Conservation (phyloP, 1,140 invertebrate species). For the Meloidogyne chitwoodi region DNA sequence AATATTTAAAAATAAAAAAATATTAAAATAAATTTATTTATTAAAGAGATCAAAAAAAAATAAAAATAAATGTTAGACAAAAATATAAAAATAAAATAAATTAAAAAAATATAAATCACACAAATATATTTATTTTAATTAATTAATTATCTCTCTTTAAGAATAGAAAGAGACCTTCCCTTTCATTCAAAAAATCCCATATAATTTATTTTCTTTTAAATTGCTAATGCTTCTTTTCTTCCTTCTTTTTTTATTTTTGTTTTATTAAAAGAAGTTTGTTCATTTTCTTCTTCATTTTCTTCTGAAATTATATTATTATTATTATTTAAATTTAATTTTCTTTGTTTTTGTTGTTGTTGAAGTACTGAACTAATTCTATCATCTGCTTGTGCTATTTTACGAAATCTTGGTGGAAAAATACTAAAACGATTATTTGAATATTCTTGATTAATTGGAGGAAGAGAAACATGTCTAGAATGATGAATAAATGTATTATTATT, state of each 20-base stretch:
- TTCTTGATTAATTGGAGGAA: slow-evolving; percentile 68
- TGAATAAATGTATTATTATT: not conserved
- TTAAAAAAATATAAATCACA: too few relatives aligned
- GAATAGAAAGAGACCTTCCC: too few relatives aligned
- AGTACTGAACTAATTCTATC: not conserved
- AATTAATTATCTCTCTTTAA: too few relatives aligned
- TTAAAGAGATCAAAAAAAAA: too few relatives aligned
- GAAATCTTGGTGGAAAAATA: slow-evolving; percentile 77
- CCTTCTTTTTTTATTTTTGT: not conserved
- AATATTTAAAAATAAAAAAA: too few relatives aligned
- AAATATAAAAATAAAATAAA: too few relatives aligned
- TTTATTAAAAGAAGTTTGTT: not conserved
- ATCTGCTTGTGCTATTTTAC: not conserved
- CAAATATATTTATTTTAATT: too few relatives aligned
- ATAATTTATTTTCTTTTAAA: not conserved
- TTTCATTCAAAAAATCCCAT: too few relatives aligned
- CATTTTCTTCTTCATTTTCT: not conserved
- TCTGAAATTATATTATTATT: not conserved
- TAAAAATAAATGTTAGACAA: too few relatives aligned
- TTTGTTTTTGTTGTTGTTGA: not conserved
- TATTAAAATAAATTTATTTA: too few relatives aligned
- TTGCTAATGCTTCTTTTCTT: not conserved
- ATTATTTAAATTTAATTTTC: too few relatives aligned
- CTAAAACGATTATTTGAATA: slow-evolving; percentile 82
- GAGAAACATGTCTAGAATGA: slow-evolving; percentile 7